Base-by-base conservation (phyloP, 2,113 vertebrate genomes). In the Sceloporus undulatus region DNA sequence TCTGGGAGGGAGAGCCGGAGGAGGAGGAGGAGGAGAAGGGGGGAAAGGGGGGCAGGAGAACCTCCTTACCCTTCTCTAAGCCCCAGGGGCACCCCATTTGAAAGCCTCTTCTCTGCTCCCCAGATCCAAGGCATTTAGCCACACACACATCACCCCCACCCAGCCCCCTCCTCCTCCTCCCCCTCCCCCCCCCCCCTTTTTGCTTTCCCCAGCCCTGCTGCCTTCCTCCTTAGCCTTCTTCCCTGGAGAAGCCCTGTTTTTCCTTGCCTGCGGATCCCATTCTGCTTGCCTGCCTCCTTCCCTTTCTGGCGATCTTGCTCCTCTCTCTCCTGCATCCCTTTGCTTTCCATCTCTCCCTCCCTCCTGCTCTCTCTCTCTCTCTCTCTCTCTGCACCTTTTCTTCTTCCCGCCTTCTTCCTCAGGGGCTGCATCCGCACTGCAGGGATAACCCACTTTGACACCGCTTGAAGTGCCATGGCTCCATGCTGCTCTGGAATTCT, bases 381-480 rank as follows among this genome's bases (percentile, higher is more conserved):
- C 40, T 48, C 6, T 48, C 42, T 48, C 11, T 9, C 0, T 7
- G n/a, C 13, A 1, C 74, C 21, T 14, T 56, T 27, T 14, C 48
- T 4, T 1, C 2, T 54, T 7, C 5, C 9, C 5, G 1, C 42
- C 11, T 1, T 18, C 38, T 11, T 5, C 21, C 40, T n/a, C 18
- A 42, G 21, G 1, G 16, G 0, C 10, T 2, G 16, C 62, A 5
- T 25, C 59, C 66, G 59, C 1, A 29, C 82, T 68, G 42, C 42
- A 48, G 42, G 6, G 6, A 48, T 48, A 6, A 48, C 6, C 42
- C 42, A 48, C 4, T 48, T 48, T 48, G 42, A 42, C 71, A 54
- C 19, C 68, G 62, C 8, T 54, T 84, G 78, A 82, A 73, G 82
- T 77, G 11, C 19, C 42, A 48, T 48, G 42, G 42, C 42, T 48